Evolutionary conservation across 2,797 vertebrate genomes (phyloP).

Genomic region (Acropternis orthonyx): DNA sequence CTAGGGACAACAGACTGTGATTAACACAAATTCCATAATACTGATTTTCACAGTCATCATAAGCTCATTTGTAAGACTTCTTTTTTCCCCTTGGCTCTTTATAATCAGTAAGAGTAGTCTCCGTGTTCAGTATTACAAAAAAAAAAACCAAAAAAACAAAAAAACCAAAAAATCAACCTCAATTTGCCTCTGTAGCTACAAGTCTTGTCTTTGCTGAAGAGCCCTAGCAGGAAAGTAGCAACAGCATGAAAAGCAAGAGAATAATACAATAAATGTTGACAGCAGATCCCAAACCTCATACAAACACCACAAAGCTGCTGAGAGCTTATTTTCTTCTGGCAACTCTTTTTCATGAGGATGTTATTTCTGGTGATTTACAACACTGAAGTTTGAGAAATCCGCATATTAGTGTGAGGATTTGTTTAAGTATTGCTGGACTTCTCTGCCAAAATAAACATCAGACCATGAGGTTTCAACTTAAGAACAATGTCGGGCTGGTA

Average conservation of each 20-base stretch:
- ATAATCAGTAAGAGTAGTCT: neutral
- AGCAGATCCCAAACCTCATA: neutral
- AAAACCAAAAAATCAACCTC: accelerated
- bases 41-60: neutral
- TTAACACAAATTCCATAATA: neutral
- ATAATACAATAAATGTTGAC: neutral
- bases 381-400: neutral
- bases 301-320: neutral
- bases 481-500: neutral
- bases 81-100: neutral
- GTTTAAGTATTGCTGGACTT: neutral
- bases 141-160: neutral
- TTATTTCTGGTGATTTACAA: neutral
- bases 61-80: neutral
- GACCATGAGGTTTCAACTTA: neutral
- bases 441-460: neutral
- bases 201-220: neutral
- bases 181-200: neutral
- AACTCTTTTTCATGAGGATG: neutral
- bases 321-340: neutral
- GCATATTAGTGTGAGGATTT: neutral
- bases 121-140: neutral
- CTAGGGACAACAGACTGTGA: neutral
- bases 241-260: neutral
- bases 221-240: neutral